A percentile compares a stretch with the other conserved stretches of the same genome.
Evolutionary conservation across 2,888 invertebrate genomes (phyloP).

Genomic region (Drosophila atripex): DNA sequence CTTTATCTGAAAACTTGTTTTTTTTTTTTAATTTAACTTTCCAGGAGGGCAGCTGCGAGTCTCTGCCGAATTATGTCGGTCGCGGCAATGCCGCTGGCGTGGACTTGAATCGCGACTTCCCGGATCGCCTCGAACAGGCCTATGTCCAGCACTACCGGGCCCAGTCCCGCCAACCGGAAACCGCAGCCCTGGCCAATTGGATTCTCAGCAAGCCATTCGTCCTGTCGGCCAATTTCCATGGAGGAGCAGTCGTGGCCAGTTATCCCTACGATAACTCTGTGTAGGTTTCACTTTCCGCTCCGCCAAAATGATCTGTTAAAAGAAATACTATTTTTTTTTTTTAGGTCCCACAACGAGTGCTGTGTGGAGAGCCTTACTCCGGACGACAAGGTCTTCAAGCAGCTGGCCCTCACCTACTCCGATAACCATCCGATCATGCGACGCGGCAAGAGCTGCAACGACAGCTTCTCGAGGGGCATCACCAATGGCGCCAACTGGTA

Average conservation of each 20-base stretch:
- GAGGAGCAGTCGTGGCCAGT: conserved; percentile 98
- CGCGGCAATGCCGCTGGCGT: conserved; percentile 91
- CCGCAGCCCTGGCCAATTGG: conserved; percentile 94
- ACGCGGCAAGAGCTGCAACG: conserved; percentile 89
- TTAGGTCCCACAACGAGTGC: conserved; percentile 86
- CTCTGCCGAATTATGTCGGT: conserved; percentile 88
- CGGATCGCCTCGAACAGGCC: conserved; percentile 90
- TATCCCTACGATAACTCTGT: conserved; percentile 96
- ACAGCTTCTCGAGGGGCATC: conserved; percentile 91
- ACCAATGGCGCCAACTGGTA: conserved; percentile 98
- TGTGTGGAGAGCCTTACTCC: conserved; percentile 91
- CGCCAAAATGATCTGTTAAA: too few relatives aligned
- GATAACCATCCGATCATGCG: conserved; percentile 90
- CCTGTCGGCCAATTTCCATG: conserved; percentile 96
- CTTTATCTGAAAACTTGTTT: conserved; percentile 1
- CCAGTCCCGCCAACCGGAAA: conserved; percentile 92
- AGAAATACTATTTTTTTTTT: not conserved
- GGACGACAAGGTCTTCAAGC: conserved; percentile 92
- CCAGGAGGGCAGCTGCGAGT: conserved; percentile 92
- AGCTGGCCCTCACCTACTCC: conserved; percentile 91
- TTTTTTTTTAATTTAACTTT: conserved; percentile 72
- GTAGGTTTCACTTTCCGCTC: conserved; percentile 85
- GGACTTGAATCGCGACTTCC: conserved; percentile 96
- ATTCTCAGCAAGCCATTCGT: conserved; percentile 94
- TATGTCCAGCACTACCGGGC: conserved; percentile 77